Evolutionary conservation across 2,113 vertebrate genomes (phyloP).

Genomic region (Donacobius atricapilla): DNA sequence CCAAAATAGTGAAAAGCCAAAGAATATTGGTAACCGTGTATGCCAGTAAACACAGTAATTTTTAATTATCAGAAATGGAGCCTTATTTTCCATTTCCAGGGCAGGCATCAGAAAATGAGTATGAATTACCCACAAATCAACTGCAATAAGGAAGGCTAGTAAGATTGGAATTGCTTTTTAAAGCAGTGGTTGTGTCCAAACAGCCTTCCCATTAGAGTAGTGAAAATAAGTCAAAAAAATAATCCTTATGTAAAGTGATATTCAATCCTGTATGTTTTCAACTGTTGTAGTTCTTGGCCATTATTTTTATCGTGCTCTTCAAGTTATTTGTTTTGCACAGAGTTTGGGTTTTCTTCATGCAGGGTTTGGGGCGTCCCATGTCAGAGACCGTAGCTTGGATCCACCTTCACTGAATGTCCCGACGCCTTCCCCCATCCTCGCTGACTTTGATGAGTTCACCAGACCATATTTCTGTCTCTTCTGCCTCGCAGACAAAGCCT

Average conservation of each 20-base stretch:
- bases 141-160: background rate
- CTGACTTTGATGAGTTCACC: background rate
- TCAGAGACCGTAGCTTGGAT: background rate
- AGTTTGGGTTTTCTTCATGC: background rate
- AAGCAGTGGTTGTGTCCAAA: background rate
- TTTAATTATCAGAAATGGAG: background rate
- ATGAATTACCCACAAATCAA: background rate
- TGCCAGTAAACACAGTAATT: background rate
- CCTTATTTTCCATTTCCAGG: background rate
- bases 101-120: background rate
- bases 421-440: accelerated
- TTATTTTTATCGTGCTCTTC: background rate
- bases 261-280: background rate
- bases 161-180: background rate
- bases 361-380: background rate
- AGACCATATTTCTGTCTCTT: background rate
- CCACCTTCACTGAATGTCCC: background rate
- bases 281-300: background rate
- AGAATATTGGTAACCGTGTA: background rate
- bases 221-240: background rate
- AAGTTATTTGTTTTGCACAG: background rate
- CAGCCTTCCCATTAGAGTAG: background rate
- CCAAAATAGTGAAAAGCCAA: background rate
- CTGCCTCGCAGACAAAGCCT: background rate
- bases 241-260: background rate